Percentiles rank a stretch among this genome's conserved stretches.
Evolutionary conservation across 2,113 vertebrate species (phyloP).

Genomic region (Cebus imitator): DNA sequence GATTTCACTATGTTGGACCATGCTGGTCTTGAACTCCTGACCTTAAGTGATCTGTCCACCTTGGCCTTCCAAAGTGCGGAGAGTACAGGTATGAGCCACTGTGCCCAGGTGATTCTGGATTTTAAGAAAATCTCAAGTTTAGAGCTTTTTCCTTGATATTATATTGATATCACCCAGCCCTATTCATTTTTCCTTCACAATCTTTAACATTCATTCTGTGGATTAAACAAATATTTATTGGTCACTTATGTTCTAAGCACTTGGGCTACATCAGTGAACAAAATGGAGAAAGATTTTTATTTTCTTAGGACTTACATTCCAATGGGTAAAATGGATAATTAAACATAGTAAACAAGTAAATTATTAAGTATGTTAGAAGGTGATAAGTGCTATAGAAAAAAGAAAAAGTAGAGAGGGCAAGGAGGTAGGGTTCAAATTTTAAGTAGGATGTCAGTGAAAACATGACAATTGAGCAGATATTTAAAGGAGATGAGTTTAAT

Average conservation of each 20-base stretch:
- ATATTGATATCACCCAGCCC: neutral
- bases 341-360: neutral
- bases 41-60: no score
- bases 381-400: slow-evolving; percentile 1
- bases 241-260: neutral
- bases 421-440: slow-evolving; percentile 14
- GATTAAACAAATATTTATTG: neutral
- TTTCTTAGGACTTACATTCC: neutral
- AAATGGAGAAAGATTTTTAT: slow-evolving; percentile 6
- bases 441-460: neutral
- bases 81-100: no score
- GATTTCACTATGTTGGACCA: no score
- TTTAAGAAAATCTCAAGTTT: neutral
- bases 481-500: slow-evolving; percentile 1
- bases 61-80: no score
- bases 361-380: neutral
- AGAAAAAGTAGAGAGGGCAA: neutral
- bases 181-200: neutral
- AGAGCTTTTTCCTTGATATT: neutral
- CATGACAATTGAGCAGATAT: neutral
- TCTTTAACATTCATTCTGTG: neutral
- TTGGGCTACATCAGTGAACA: neutral
- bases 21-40: no score
- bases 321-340: neutral
- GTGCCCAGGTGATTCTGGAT: no score